These are phyloP conservation scores for Pterocles burchelli DNA, from an alignment of 2,113 vertebrate genomes.

Conservation along the genomic window DNA sequence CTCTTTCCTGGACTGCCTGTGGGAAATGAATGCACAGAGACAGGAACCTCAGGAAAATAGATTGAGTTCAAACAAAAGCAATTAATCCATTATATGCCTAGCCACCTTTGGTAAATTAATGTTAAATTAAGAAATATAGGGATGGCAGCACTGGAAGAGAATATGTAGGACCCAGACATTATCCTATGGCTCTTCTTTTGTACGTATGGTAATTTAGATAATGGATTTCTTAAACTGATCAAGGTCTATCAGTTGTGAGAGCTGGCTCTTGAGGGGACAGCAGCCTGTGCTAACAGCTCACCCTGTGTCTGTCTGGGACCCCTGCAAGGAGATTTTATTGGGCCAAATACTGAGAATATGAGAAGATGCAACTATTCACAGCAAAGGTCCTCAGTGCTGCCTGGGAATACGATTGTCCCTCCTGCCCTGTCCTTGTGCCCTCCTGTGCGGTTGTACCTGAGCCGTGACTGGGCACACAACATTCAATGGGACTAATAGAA, in stretches of 20 bases:
- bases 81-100: not conserved
- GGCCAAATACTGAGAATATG: not conserved
- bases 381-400: not conserved
- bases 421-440: not conserved
- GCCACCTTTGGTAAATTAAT: not conserved
- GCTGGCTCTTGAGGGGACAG: not conserved
- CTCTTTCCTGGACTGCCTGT: not conserved
- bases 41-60: not conserved
- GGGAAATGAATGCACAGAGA: not conserved
- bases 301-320: not conserved
- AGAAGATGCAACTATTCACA: not conserved
- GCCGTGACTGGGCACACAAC: rapidly evolving
- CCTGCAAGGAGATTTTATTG: not conserved
- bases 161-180: rapidly evolving
- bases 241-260: not conserved
- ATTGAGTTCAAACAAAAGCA: not conserved
- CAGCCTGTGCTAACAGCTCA: not conserved
- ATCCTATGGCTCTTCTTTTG: not conserved
- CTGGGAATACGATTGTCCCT: not conserved
- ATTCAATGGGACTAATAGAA: rapidly evolving
- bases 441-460: not conserved
- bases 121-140: not conserved
- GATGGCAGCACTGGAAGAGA: not conserved
- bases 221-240: not conserved
- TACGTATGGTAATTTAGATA: not conserved